Percentiles rank a stretch among this genome's conserved stretches.
Evolutionary conservation across 2,113 vertebrate species (phyloP).

Genomic region (Pitta sordida): DNA sequence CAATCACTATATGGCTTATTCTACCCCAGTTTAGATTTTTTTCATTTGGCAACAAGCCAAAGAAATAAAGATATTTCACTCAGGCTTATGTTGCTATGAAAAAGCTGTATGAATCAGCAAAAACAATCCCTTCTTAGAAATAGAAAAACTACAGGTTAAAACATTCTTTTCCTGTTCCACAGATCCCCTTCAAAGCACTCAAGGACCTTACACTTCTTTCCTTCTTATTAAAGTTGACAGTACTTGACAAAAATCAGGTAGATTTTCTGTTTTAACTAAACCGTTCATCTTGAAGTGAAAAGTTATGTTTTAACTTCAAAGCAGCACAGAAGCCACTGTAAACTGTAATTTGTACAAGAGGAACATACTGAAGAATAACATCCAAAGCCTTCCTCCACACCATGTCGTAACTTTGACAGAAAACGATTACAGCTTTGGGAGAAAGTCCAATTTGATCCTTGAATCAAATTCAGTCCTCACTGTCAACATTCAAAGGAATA

Average conservation of each 20-base stretch:
- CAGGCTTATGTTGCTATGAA: neutral
- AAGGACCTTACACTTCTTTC: neutral
- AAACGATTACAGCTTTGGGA: neutral
- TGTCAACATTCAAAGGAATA: neutral
- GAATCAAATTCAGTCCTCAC: neutral
- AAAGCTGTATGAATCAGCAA: neutral
- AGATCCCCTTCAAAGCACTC: neutral
- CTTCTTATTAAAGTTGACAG: neutral
- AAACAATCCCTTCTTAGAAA: neutral
- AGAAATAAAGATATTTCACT: neutral
- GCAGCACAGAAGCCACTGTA: neutral
- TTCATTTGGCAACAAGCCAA: neutral
- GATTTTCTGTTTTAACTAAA: neutral
- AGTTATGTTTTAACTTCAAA: neutral
- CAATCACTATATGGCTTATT: neutral
- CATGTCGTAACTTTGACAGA: neutral
- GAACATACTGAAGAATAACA: neutral
- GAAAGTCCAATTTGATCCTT: neutral
- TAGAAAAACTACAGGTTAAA: neutral
- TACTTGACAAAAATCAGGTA: rapidly evolving
- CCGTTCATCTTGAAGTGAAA: neutral
- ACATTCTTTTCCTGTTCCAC: neutral
- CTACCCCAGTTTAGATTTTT: neutral
- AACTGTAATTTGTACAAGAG: neutral
- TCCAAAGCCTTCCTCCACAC: neutral